Evolutionary conservation across 2,113 vertebrate species (phyloP), one percentile per base, ranked within the genome.

Genomic region (Aptenodytes patagonicus): DNA sequence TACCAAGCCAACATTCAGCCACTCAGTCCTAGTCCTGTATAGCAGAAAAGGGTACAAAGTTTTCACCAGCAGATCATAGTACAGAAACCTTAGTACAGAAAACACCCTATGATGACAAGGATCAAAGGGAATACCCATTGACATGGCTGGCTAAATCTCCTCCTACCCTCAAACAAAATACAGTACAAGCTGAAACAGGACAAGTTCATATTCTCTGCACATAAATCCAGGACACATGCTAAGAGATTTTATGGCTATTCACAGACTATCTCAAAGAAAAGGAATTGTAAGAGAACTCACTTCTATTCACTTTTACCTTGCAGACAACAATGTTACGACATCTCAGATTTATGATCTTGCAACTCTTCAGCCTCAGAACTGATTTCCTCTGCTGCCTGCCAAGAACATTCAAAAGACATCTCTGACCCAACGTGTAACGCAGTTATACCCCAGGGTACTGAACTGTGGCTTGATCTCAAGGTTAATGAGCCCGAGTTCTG

Each of bases 101-200:
- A 73, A 18, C 16, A 44, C 19, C 2, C 1, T 40, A 25, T 0
- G 0, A 34, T 8, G 36, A n/a, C 13, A 87, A 38, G 24, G 49
- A 68, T 79, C 42, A 75, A 25, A 88, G 28, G 34, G 8, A 32
- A 32, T 42, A 49, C 5, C 4, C 22, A 7, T 8, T 73, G 36
- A 68, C 29, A 57, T 62, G 32, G 6, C 40, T 52, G 26, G 18
- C 21, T 83, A 65, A 55, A 73, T 60, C 24, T 62, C 49, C 24
- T 89, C 46, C 32, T 73, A 10, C 9, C n/a, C 15, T 73, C 54
- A 87, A 57, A 65, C 1, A 4, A 69, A 61, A 46, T 58, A 73
- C 0, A 2, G 22, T 21, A 22, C 9, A 57, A 81, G 5, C 15
- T 80, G 46, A 55, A 91, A 73, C 6, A 81, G 20, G 24, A 62